Evolutionary conservation across 2,113 vertebrate species (phyloP).

Genomic region (Hippocampus zosterae): DNA sequence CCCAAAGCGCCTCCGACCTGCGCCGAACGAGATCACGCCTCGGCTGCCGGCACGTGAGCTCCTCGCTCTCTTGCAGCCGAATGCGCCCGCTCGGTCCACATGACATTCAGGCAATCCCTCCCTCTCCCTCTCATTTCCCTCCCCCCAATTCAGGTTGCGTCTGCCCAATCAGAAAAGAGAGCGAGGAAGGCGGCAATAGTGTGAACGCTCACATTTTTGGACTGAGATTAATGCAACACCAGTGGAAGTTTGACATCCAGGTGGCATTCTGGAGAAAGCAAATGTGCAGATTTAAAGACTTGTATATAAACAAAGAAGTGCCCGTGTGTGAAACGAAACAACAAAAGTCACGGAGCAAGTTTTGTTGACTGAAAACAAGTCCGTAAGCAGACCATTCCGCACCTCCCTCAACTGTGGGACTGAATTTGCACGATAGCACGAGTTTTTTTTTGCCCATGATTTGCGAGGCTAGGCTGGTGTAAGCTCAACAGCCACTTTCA

Average conservation of each 20-base stretch:
- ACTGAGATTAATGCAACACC: neutral
- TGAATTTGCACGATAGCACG: too few species aligned
- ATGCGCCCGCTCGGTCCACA: neutral
- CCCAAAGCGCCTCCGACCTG: neutral
- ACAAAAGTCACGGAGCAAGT: too few species aligned
- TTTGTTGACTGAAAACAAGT: too few species aligned
- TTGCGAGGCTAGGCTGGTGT: neutral
- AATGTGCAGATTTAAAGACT: too few species aligned
- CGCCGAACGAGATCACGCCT: slow-evolving; percentile 9
- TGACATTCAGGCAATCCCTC: slow-evolving; percentile 12
- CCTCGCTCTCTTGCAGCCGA: slow-evolving; percentile 12
- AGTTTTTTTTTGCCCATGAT: too few species aligned
- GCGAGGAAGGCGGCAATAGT: slow-evolving; percentile 36
- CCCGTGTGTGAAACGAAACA: too few species aligned
- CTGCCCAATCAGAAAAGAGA: slow-evolving; percentile 54
- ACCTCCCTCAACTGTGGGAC: too few species aligned
- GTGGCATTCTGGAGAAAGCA: neutral
- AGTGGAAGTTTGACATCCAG: neutral
- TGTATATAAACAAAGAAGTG: too few species aligned
- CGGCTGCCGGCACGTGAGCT: slow-evolving; percentile 12
- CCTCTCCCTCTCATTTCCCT: slow-evolving; percentile 24
- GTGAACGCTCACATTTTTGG: slow-evolving; percentile 20
- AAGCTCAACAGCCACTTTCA: neutral
- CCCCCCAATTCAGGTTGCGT: slow-evolving; percentile 41
- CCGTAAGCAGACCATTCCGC: too few species aligned